Evolutionary conservation across 2,888 invertebrate species (phyloP), one percentile per base, ranked within the genome.

Genomic region (Sepiola atlantica): DNA sequence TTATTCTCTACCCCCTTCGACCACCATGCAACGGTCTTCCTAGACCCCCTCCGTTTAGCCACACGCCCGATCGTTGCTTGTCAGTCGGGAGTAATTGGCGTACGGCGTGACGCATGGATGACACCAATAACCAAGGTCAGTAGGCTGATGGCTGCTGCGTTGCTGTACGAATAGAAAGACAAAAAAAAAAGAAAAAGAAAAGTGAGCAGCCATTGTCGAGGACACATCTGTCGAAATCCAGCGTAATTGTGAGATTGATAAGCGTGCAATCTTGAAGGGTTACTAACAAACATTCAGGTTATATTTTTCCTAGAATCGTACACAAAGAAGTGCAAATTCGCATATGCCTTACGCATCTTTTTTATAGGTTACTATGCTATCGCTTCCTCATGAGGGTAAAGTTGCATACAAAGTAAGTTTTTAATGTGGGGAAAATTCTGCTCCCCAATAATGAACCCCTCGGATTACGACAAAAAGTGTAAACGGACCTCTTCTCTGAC

Each of bases 11-110:
- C 24, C 20, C 20, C 21, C 21, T 21, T 18, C 57, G 6, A 6
- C 21, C 20, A 20, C 45, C 57, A 12, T 28, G 16, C n/a, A 12
- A n/a, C 77, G n/a, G 77, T 6, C n/a, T n/a, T n/a, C n/a, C 77
- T n/a, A 0, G 28, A 12, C 28, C n/a, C 2, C 77, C n/a, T 0
- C n/a, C n/a, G 0, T n/a, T n/a, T 24, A 57, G 21, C 21, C 21
- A n/a, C 57, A 24, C n/a, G 77, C 28, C 77, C 28, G 16, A 4
- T 45, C 8, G 8, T 45, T 45, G 2, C 45, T 45, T 45, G 77
- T 77, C n/a, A 77, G 77, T 77, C n/a, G 77, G n/a, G 77, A n/a
- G 8, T 77, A 77, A 77, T 77, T 77, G 77, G 77, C 77, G 77
- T n/a, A n/a, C 77, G 28, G 77, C 16, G n/a, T 77, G 45, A 45